A percentile compares a stretch with the other conserved stretches of the same genome.
Conservation (phyloP, 2,888 invertebrate genomes). For the Polylopha cassiicola region DNA sequence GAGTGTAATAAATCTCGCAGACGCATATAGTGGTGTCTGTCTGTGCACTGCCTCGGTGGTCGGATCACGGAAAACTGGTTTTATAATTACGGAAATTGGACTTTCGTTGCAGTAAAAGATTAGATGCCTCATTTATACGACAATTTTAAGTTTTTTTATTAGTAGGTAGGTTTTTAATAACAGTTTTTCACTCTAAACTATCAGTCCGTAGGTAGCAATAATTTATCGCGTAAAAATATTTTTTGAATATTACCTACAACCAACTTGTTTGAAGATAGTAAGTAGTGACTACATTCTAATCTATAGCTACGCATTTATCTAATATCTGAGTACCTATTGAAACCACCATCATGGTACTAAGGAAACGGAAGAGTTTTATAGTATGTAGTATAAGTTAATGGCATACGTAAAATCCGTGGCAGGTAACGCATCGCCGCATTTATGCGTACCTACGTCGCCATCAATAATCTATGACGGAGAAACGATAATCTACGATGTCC, state of each 20-base stretch:
- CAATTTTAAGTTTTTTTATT: too few relatives aligned
- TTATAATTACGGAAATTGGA: too few relatives aligned
- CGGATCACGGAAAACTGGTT: conserved; percentile 6
- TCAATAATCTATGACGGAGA: conserved; percentile 30
- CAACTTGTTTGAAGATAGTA: too few relatives aligned
- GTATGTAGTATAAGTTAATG: conserved; percentile 61
- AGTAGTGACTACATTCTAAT: too few relatives aligned
- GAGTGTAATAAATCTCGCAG: conserved; percentile 58
- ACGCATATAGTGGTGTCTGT: conserved; percentile 40
- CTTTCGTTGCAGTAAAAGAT: too few relatives aligned
- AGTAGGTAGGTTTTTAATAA: too few relatives aligned
- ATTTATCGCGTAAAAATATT: too few relatives aligned
- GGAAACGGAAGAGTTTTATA: conserved; percentile 57
- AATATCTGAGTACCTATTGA: conserved; percentile 28
- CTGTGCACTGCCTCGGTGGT: conserved; percentile 14
- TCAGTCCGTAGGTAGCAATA: too few relatives aligned
- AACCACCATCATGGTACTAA: conserved; percentile 38
- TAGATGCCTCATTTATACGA: too few relatives aligned
- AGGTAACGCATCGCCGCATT: conserved; percentile 36
- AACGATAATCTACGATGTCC: conserved; percentile 14
- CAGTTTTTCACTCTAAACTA: too few relatives aligned
- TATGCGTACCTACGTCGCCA: conserved; percentile 26
- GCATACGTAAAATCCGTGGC: conserved; percentile 53
- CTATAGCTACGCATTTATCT: background rate
- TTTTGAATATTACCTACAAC: too few relatives aligned